Conservation (phyloP, 2,797 vertebrate species). For the Novumbra hubbsi region DNA sequence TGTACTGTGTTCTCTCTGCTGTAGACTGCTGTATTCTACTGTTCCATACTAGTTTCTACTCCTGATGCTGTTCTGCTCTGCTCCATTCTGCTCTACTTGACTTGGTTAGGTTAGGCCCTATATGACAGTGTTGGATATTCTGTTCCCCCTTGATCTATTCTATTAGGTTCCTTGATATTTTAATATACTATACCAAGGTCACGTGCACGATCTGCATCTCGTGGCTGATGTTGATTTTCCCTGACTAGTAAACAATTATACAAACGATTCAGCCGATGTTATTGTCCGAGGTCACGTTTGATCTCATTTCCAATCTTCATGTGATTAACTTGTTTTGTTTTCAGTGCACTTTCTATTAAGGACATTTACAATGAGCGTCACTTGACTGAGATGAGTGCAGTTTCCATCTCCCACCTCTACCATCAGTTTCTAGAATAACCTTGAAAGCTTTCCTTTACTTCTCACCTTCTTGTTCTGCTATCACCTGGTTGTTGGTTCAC, state of each 20-base stretch:
- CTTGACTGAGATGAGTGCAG: no score
- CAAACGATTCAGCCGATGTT: background rate
- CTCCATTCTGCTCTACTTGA: background rate
- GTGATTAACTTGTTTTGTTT: no score
- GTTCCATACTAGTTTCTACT: no score
- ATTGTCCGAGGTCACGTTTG: background rate
- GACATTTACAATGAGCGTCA: no score
- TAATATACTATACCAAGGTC: background rate
- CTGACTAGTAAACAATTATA: background rate
- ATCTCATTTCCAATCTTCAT: background rate
- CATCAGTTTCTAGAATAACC: no score
- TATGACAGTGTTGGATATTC: background rate
- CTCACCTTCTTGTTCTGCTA: conserved; percentile 3
- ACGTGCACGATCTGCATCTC: background rate
- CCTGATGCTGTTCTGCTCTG: no score
- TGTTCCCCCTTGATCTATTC: background rate
- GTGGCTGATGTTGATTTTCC: background rate
- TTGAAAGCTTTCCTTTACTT: background rate
- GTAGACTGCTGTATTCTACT: background rate
- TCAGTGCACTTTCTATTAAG: no score
- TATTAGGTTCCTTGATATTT: background rate
- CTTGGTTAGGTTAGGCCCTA: background rate
- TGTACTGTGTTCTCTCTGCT: background rate
- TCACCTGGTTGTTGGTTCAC: conserved; percentile 12
- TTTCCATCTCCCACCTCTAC: no score